Conservation (phyloP, 2,888 invertebrate species). For the Ectemnius lituratus region DNA sequence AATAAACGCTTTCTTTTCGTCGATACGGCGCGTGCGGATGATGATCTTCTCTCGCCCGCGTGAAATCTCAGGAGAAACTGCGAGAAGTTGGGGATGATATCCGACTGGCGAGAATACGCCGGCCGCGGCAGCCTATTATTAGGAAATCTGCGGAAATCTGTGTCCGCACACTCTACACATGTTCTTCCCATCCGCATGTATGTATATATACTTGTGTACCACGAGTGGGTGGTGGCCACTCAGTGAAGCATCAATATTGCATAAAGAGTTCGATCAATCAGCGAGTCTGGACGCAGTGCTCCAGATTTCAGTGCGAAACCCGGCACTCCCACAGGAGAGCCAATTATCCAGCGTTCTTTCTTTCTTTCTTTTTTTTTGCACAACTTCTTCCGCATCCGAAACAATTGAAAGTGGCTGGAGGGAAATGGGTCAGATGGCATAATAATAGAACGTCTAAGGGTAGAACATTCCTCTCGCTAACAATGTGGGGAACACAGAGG, state of each 20-base stretch:
- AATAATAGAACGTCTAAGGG: constrained; percentile 22
- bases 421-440: constrained; percentile 28
- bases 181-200: neutral
- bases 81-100: constrained; percentile 58
- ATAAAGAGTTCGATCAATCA: neutral
- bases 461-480: constrained; percentile 2
- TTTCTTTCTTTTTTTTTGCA: neutral
- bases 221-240: constrained; percentile 39
- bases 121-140: constrained; percentile 62
- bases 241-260: constrained; percentile 22
- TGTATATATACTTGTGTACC: neutral
- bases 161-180: constrained; percentile 9
- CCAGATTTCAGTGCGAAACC: too few relatives aligned
- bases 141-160: constrained; percentile 65
- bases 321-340: too few relatives aligned
- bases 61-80: constrained; percentile 62
- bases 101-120: constrained; percentile 59
- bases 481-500: neutral
- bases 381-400: neutral
- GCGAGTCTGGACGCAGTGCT: neutral
- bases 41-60: constrained; percentile 46
- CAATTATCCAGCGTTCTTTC: too few relatives aligned
- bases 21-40: constrained; percentile 4
- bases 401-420: constrained; percentile 17
- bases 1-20: constrained; percentile 1